Percentiles rank a stretch among this genome's conserved stretches.
Evolutionary conservation across 1,140 invertebrate species (phyloP).

Genomic region (Teleopsis dalmanni): DNA sequence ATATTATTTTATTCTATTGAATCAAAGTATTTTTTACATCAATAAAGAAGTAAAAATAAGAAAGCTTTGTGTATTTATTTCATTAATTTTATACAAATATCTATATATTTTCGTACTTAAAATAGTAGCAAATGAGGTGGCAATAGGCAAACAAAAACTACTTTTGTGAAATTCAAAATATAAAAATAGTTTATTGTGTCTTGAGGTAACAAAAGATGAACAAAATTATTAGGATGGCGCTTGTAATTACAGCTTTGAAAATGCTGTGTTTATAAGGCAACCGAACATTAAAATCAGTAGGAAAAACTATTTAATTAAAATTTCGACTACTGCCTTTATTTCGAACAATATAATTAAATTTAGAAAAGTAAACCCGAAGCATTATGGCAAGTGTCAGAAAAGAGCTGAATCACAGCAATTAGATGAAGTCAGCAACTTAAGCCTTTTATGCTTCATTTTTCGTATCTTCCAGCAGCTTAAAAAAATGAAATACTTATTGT

Average conservation of each 20-base stretch:
- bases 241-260: slow-evolving; percentile 1
- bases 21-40: no score
- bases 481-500: no score
- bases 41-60: no score
- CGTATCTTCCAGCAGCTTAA: no score
- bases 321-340: neutral
- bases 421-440: slow-evolving; percentile 15
- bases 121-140: neutral
- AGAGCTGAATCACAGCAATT: slow-evolving; percentile 13
- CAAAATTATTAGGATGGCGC: slow-evolving; percentile 8
- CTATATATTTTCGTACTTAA: neutral
- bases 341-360: no score
- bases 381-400: neutral
- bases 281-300: neutral
- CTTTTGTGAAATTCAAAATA: neutral
- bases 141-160: neutral
- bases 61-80: no score
- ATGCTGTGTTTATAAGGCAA: neutral
- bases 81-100: no score
- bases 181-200: neutral
- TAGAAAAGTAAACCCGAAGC: no score
- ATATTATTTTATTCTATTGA: no score
- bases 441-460: neutral
- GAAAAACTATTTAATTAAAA: neutral
- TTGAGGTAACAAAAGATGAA: neutral